Evolutionary conservation across 2,113 vertebrate genomes (phyloP), one percentile per base, ranked within the genome.

Genomic region (Megaceryle torquata): DNA sequence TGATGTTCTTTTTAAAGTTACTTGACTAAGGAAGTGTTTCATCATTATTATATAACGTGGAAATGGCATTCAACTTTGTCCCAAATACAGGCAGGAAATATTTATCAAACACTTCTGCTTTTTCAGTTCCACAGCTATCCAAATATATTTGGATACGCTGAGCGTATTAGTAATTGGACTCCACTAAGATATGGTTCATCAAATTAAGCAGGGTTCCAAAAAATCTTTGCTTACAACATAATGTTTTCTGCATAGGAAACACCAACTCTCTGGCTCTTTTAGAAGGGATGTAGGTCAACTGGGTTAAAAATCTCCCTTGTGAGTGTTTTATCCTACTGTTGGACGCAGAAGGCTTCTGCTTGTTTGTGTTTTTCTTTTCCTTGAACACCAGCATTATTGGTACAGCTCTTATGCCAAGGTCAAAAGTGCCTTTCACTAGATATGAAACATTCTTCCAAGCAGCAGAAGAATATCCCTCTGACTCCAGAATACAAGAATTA

Each of bases 81-180:
- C 90, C 82, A 72, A 39, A 82, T 69, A 41, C 19, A 69, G 53
- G 44, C 81, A 69, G 69, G 48, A 80, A 96, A 88, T 92, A 84
- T 95, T 97, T 96, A 84, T 87, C 74, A 44, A 92, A 72, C 83
- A 19, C 15, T 86, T 82, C 69, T 90, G 56, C n/a, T 51, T 91
- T 92, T 63, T 46, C 59, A 50, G 16, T 70, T 91, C 75, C 80
- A 75, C 92, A 94, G 76, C 48, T 86, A 68, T 44, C 51, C 86
- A 95, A 88, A 78, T 79, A 17, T 8, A 35, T 93, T 91, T 93
- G 56, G 60, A 48, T 64, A 50, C 46, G 35, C 76, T 44, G 59
- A 39, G 35, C 16, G 12, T 15, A 35, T 85, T 33, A 63, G 87
- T 57, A 57, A 79, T 48, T 89, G 61, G 41, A 43, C 74, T 60